Conservation (phyloP, 2,888 invertebrate genomes). For the Scaeva pyrastri region DNA sequence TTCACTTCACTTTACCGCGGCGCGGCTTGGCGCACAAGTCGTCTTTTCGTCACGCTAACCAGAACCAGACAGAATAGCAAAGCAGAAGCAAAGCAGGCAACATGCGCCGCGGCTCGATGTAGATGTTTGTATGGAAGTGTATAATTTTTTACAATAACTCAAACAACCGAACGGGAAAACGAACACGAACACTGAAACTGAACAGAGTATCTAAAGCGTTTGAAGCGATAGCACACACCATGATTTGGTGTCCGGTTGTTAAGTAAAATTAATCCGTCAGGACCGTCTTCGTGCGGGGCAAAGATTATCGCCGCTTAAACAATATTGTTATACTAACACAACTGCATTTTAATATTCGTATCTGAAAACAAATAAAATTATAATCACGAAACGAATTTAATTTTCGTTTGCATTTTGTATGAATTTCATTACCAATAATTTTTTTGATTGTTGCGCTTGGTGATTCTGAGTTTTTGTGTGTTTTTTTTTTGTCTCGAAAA, state of each 20-base stretch:
- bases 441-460: constrained; percentile 37
- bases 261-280: constrained; percentile 70
- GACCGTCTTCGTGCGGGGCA: constrained; percentile 71
- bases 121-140: too few species aligned
- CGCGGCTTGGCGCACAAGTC: neutral
- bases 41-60: constrained; percentile 36
- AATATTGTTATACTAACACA: constrained; percentile 10
- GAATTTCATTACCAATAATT: constrained; percentile 58
- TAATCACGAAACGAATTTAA: constrained; percentile 32
- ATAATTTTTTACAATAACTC: too few species aligned
- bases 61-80: constrained; percentile 6
- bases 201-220: constrained; percentile 72
- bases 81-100: too few species aligned
- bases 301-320: constrained; percentile 33
- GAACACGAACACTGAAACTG: constrained; percentile 22
- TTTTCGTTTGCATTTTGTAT: constrained; percentile 30
- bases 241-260: constrained; percentile 70
- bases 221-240: constrained; percentile 72
- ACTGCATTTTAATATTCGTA: neutral
- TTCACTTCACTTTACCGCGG: neutral
- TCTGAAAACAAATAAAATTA: constrained; percentile 6
- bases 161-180: too few species aligned
- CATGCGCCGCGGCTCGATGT: too few species aligned
- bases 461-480: constrained; percentile 6
- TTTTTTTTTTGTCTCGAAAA: constrained; percentile 27